Conservation (phyloP, 2,797 vertebrate genomes). For the Periophthalmus magnuspinnatus region DNA sequence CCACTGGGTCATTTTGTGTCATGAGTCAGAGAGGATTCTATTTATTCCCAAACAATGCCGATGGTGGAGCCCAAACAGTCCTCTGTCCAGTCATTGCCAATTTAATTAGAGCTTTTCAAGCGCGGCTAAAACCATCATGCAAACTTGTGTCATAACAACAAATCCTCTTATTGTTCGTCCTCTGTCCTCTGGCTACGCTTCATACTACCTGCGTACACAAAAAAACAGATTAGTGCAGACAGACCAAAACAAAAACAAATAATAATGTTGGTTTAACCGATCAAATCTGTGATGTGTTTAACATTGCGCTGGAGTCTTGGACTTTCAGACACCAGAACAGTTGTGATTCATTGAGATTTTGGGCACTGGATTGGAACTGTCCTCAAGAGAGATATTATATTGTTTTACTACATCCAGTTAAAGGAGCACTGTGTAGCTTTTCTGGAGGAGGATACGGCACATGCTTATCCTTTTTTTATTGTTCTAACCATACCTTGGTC, state of each 20-base stretch:
- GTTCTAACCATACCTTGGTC: background rate
- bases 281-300: background rate
- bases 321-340: background rate
- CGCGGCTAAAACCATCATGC: slow-evolving; percentile 40
- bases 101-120: slow-evolving; percentile 57
- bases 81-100: slow-evolving; percentile 29
- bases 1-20: background rate
- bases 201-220: slow-evolving; percentile 14
- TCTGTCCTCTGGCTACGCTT: slow-evolving; percentile 20
- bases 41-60: slow-evolving; percentile 16
- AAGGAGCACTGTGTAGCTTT: too few species aligned
- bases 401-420: too few species aligned
- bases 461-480: background rate
- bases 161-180: slow-evolving; percentile 59
- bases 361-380: background rate
- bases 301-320: background rate
- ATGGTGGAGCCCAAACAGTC: slow-evolving; percentile 33
- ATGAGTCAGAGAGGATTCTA: slow-evolving; percentile 24
- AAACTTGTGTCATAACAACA: slow-evolving; percentile 46
- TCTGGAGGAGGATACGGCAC: too few species aligned
- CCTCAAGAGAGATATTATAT: too few species aligned
- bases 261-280: background rate
- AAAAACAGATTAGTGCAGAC: slow-evolving; percentile 33
- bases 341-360: background rate
- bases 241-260: slow-evolving; percentile 10